These are phyloP conservation scores for Pseudoips prasinana DNA, from an alignment of 2,888 invertebrate genomes.

Conservation along the genomic window DNA sequence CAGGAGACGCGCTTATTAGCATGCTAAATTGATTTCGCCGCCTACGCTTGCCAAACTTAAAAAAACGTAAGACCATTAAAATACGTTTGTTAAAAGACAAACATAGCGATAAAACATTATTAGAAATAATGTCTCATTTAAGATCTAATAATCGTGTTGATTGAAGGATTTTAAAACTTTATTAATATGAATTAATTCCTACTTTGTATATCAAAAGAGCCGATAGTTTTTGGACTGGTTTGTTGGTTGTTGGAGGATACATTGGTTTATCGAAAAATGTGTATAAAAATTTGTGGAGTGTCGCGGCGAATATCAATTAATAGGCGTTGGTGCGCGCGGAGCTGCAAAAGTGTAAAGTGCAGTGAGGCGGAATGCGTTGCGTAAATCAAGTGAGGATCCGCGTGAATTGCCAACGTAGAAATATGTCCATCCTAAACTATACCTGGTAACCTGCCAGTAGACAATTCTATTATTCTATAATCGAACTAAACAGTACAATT, in stretches of 20 bases:
- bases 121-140: constrained; percentile 21
- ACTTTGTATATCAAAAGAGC: constrained; percentile 14
- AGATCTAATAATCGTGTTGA: constrained; percentile 17
- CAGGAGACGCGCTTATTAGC: constrained; percentile 54
- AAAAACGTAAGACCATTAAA: constrained; percentile 16
- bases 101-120: constrained; percentile 14
- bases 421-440: constrained; percentile 37
- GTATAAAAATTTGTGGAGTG: constrained; percentile 47
- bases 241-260: constrained; percentile 15
- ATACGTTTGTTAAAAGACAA: constrained; percentile 15
- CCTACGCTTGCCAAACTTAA: constrained; percentile 40
- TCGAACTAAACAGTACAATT: no score
- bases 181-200: constrained; percentile 15
- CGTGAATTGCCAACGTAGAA: constrained; percentile 66
- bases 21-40: constrained; percentile 62
- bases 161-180: constrained; percentile 18
- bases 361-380: constrained; percentile 69
- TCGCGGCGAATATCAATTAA: constrained; percentile 74
- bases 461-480: no score
- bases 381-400: constrained; percentile 70
- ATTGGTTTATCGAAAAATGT: constrained; percentile 26
- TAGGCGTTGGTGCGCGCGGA: constrained; percentile 67
- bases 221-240: constrained; percentile 10
- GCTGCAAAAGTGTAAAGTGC: constrained; percentile 80
- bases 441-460: no score